Evolutionary conservation across 2,113 vertebrate genomes (phyloP), one percentile per base, ranked within the genome.

Genomic region (Corydoras sp.): DNA sequence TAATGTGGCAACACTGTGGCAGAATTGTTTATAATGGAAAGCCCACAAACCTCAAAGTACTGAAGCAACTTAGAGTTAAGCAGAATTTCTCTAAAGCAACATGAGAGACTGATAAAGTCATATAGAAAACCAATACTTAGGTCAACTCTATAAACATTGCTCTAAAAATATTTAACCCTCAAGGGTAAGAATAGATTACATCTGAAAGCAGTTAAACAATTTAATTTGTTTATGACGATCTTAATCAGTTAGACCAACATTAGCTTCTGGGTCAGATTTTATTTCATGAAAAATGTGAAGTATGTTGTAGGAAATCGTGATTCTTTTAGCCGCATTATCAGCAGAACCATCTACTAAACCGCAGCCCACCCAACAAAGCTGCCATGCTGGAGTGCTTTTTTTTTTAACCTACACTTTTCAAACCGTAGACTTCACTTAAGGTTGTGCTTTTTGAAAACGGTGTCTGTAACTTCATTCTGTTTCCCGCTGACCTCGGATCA

Each of bases 401-500:
- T 70, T 5, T 67, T 74, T 55, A 51, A 62, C 67, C 15, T 69
- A 61, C 31, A 55, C 49, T 24, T 70, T 50, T 9, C 15, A 48
- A 15, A 56, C 49, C 48, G n/a, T 54, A 58, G 24, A 55, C 56
- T 24, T 24, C 18, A 24, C 48, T 55, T 65, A 30, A 62, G 14
- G 49, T 18, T 15, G 49, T 50, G 15, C 12, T 66, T 60, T 65
- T 67, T 24, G 18, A 24, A 24, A 24, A 24, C 2, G 58, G 24
- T 0, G 59, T 58, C 24, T 9, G 30, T 63, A 9, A 43, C 29
- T 58, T 58, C 15, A 11, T 72, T 68, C 58, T 69, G 65, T 72
- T 75, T 55, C 15, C 56, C 43, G 49, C 73, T 68, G 77, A 64
- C 60, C 77, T 63, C 10, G 53, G 73, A 65, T 75, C 68, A 62